These are phyloP conservation scores for Aptenodytes forsteri DNA, from an alignment of 2,113 vertebrate genomes.

Conservation along the genomic window DNA sequence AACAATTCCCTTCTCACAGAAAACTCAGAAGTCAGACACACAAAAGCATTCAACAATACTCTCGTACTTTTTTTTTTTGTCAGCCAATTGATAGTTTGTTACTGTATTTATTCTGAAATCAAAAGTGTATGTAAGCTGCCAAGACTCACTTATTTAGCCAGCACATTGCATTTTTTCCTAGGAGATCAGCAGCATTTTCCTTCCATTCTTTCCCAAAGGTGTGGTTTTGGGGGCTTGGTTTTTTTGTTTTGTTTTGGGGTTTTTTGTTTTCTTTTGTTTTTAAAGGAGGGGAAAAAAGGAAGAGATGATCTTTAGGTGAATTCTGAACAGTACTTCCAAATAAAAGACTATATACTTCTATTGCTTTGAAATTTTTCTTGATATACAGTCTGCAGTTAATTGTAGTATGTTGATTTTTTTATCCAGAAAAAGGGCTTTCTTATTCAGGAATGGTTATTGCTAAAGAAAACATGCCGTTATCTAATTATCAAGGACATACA, in stretches of 20 bases:
- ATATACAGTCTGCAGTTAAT: not conserved
- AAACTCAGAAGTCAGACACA: not conserved
- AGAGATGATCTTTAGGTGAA: not conserved
- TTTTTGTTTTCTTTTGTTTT: not conserved
- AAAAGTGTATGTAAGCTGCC: not conserved
- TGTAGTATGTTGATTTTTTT: not conserved
- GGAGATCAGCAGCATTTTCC: not conserved
- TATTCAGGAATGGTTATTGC: not conserved
- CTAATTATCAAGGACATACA: not conserved
- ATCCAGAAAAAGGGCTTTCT: not conserved
- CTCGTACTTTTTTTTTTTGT: not conserved
- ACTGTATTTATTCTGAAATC: not conserved
- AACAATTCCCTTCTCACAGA: conserved; percentile 7
- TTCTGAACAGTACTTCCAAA: not conserved
- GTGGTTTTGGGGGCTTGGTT: not conserved
- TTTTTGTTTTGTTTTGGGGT: not conserved
- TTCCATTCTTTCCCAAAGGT: not conserved
- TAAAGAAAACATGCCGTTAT: not conserved
- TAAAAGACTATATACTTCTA: not conserved
- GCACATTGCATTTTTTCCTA: not conserved
- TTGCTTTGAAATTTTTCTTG: not conserved
- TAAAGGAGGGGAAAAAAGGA: not conserved
- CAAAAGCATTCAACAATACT: not conserved
- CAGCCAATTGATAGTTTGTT: not conserved
- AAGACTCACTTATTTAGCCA: not conserved